Percentiles rank a stretch among this genome's conserved stretches.
phyloP scores from a whole-genome alignment of 2,888 invertebrate species.

The Cordylochernes scorpioides region DNA sequence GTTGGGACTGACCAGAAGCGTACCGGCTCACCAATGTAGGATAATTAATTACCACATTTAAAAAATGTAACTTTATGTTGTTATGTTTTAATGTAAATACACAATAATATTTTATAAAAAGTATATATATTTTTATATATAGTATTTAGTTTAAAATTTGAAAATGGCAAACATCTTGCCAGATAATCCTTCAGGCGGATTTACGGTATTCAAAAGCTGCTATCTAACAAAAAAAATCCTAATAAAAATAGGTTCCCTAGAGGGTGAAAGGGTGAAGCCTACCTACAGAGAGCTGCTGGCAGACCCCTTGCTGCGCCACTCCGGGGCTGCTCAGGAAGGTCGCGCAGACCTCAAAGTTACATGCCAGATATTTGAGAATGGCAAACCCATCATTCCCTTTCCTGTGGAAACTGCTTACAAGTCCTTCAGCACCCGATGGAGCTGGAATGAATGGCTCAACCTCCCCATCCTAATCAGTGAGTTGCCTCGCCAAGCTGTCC shows the following conservation, averaged over 20 bases:
- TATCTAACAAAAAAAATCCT: no score
- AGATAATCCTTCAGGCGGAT: no score
- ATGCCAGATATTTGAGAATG: slow-evolving; percentile 52
- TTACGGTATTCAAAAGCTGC: no score
- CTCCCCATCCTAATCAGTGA: slow-evolving; percentile 72
- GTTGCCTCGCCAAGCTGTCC: slow-evolving; percentile 53
- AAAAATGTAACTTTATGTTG: no score
- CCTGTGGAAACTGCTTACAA: slow-evolving; percentile 75
- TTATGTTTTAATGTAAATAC: no score
- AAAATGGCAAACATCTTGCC: no score
- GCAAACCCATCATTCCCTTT: slow-evolving; percentile 48
- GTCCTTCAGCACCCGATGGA: slow-evolving; percentile 70
- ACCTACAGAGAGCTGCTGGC: slow-evolving; percentile 59
- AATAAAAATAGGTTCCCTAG: slow-evolving; percentile 57
- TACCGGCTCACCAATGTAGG: no score
- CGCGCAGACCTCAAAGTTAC: slow-evolving; percentile 68
- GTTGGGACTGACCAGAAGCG: no score
- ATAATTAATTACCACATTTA: no score
- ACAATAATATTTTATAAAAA: no score
- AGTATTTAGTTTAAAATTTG: no score
- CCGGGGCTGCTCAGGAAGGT: slow-evolving; percentile 54
- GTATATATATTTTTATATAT: no score
- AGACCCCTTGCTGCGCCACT: slow-evolving; percentile 68
- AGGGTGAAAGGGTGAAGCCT: slow-evolving; percentile 60
- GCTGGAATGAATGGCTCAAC: slow-evolving; percentile 92